Base-by-base conservation (phyloP, 2,797 vertebrate genomes). In the Ispidina lecontei region DNA sequence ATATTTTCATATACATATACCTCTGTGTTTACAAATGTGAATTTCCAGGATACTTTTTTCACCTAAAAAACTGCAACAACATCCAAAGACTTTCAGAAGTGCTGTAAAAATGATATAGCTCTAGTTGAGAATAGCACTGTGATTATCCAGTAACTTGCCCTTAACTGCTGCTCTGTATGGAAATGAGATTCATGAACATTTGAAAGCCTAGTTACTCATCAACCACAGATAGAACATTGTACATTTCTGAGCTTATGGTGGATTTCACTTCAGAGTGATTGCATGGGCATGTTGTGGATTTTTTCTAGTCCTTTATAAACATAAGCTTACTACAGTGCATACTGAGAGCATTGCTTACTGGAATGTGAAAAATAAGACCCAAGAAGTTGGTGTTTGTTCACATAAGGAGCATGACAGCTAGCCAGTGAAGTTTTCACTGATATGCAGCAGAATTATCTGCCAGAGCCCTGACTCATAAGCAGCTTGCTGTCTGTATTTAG, bases 381-480 rank as follows among this genome's bases (percentile, higher is more conserved):
- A 39, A 85, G 54, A 54, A 76, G 59, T 2, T 80, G 71, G 21
- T 84, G 59, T 84, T 87, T 91, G 71, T 68, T 94, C 84, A 72
- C 81, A 83, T 56, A 84, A 90, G 82, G 79, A 92, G 44, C 39
- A 85, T 8, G 54, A 62, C 41, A 95, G 33, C 74, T 65, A 90
- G 60, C 93, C 87, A 88, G 19, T 72, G 31, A 88, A 75, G 74
- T 90, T 91, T 75, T 74, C 71, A 70, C 64, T 93, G 93, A 88
- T 85, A 75, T 28, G 49, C 79, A 95, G 81, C 65, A 94, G n/a
- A 90, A 72, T 59, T 91, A 49, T 85, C 81, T 95, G 93, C 94
- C 95, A 94, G 56, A 84, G 47, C 28, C 43, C 64, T 97, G 93
- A 96, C 91, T 97, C 96, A 97, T 68, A 87, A 93, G 82, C 62